Base-by-base conservation (phyloP, 2,888 invertebrate genomes). In the Mechanitis messenoides region DNA sequence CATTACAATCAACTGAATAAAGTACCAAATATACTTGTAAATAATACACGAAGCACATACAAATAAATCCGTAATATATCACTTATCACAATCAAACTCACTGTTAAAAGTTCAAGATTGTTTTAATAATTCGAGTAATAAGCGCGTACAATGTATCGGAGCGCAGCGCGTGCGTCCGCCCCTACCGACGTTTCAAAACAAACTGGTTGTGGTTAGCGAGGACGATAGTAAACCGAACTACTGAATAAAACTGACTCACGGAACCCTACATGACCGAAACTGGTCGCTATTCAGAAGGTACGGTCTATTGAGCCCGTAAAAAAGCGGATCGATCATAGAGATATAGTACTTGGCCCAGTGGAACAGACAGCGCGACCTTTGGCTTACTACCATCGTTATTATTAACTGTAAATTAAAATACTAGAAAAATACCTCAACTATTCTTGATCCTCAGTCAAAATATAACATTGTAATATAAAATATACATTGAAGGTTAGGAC, bases 201-300 rank as follows among this genome's bases (percentile, higher is more conserved):
- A 76, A 87, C 88, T 87, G 78, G 61, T 58, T 59, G 61, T 69
- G 72, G 71, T 72, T 70, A 75, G 74, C 76, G 78, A 74, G 77
- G 71, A 72, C 75, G 72, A 66, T 68, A 68, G 65, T 60, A 53
- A 59, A 61, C 76, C 78, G 72, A 79, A 79, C 76, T 77, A 80
- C 76, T 79, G 76, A 79, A 81, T 76, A 71, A 75, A 81, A 84
- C 80, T 78, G 79, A 86, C 80, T 84, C 85, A 85, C 80, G 79
- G 82, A 81, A 84, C 84, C 81, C 75, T 74, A 75, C 76, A 73
- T 74, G 83, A 83, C 83, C 83, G 84, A 83, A 80, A 83, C 60
- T 60, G 67, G 69, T 81, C 75, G 81, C 75, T 73, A 78, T 80
- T 81, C 79, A 75, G 78, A 79, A 78, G 73, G 72, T 72, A 83